Evolutionary conservation across 2,888 invertebrate species (phyloP).

Genomic region (Drosophila colorata): DNA sequence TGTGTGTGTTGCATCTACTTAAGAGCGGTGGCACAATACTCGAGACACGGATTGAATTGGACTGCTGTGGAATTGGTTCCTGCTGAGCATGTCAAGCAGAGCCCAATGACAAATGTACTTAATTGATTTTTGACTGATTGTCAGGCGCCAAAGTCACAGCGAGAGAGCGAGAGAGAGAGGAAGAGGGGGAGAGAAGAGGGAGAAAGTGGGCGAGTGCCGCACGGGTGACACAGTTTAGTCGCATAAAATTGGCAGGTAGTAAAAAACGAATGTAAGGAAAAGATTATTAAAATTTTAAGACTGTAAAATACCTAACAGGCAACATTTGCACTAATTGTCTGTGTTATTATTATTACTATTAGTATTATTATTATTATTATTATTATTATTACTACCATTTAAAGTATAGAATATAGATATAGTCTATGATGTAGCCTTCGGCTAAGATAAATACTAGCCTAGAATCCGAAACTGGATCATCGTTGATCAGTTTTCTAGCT

Average conservation of each 20-base stretch:
- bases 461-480: no score
- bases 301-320: no score
- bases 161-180: neutral
- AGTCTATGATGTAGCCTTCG: no score
- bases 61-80: slow-evolving; percentile 6
- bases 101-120: slow-evolving; percentile 55
- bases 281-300: no score
- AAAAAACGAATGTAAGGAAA: neutral
- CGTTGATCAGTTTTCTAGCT: no score
- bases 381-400: neutral
- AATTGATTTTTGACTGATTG: slow-evolving; percentile 67
- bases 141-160: slow-evolving; percentile 23
- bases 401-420: no score
- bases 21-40: slow-evolving; percentile 11
- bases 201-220: slow-evolving; percentile 6
- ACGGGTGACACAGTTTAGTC: slow-evolving; percentile 16
- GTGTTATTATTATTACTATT: no score
- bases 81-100: slow-evolving; percentile 44
- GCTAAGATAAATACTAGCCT: no score
- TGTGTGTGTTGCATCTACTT: slow-evolving; percentile 15
- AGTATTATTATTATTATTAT: no score
- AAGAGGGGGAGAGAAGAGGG: neutral
- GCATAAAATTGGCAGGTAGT: neutral
- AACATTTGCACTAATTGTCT: no score
- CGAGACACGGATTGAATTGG: slow-evolving; percentile 19